Conservation (phyloP, 2,797 vertebrate species). For the Chrysocyon brachyurus region DNA sequence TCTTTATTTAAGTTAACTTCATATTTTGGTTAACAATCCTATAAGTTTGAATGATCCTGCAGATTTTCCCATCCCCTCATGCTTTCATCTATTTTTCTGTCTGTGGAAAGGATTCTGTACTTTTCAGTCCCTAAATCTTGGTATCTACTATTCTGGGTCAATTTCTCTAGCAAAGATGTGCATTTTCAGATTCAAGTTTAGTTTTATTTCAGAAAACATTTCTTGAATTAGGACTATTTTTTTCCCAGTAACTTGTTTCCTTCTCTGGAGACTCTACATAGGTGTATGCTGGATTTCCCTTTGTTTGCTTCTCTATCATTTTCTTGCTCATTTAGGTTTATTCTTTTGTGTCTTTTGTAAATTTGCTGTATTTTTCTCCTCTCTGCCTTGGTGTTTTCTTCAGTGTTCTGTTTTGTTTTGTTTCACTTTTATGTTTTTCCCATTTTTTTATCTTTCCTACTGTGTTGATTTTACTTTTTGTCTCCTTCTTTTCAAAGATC, state of each 20-base stretch:
- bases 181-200: background rate
- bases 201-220: background rate
- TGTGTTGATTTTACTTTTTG: background rate
- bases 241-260: background rate
- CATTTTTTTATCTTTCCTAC: background rate
- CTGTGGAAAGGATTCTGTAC: background rate
- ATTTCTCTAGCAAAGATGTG: background rate
- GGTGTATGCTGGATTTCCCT: background rate
- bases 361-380: background rate
- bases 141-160: background rate
- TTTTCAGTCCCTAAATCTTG: background rate
- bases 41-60: background rate
- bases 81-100: background rate
- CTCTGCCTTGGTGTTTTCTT: background rate
- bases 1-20: constrained; percentile 52
- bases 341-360: background rate
- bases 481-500: background rate
- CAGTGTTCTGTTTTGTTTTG: background rate
- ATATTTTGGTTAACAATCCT: background rate
- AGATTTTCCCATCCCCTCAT: background rate
- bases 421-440: background rate
- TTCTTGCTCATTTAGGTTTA: background rate
- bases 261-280: background rate
- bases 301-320: background rate
- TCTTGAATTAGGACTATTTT: background rate